Evolutionary conservation across 53 echinoderm and acorn worm species (phyloP), one percentile per base, ranked within the genome.

Genomic region (Echinometra lucunter): DNA sequence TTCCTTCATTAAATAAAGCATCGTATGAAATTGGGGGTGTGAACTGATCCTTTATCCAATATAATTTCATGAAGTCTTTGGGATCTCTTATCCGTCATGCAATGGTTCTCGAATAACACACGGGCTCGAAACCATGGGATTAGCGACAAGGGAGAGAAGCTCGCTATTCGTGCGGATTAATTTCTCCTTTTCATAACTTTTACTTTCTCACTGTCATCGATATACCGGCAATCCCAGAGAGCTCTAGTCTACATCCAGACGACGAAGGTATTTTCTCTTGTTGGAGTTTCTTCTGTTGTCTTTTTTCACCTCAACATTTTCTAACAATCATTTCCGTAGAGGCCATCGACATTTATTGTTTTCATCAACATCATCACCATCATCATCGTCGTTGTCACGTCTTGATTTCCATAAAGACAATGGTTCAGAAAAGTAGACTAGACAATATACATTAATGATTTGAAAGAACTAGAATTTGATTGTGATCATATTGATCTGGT

Each of bases 111-210:
- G 8, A 49, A 42, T 94, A 66, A 42, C 94, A 82, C n/a, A 21
- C 66, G 34, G 6, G 78, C 44, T 78, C 42, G 78, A 78, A 78
- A 78, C 78, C 78, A 40, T 8, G 78, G 78, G 78, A 78, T 78
- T 78, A 78, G 78, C 42, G 78, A 78, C 78, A 78, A 21, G 38
- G 78, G 66, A 78, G 19, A 21, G 78, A 21, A 42, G 42, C 78
- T 11, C 35, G 78, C 93, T 30, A 93, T 70, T 81, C 81, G 58
- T 53, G 83, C 49, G 83, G 94, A 94, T 94, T 94, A 94, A 83
- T 83, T 83, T 94, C 94, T 94, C 66, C 67, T 94, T 94, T 83
- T 94, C 85, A 94, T 94, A 94, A 94, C 85, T 94, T 83, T 94
- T 57, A 60, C 66, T 85, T 83, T 60, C 60, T 45, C 55, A 25